These are phyloP conservation scores for Trissoscelio sp. DNA, from an alignment of 2,888 invertebrate species.

Conservation along the genomic window DNA sequence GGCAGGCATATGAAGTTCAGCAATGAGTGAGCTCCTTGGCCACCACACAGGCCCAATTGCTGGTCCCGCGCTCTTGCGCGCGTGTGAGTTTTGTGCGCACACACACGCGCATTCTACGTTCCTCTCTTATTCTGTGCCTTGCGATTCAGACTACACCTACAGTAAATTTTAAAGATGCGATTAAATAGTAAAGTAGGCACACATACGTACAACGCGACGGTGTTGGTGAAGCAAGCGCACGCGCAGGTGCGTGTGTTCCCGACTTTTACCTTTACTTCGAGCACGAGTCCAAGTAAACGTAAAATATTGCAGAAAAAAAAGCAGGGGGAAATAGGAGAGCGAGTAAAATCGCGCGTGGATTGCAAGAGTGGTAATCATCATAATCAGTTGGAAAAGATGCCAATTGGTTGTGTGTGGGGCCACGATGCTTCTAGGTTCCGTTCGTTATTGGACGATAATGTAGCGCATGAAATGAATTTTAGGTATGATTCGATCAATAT, in stretches of 20 bases:
- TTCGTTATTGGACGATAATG: constrained; percentile 35
- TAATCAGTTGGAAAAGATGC: too few relatives aligned
- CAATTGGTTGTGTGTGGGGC: constrained; percentile 5
- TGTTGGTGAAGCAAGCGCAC: constrained; percentile 67
- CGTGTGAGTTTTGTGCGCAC: too few relatives aligned
- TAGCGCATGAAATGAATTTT: constrained; percentile 38
- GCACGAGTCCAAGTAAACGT: constrained; percentile 19
- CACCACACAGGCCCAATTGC: too few relatives aligned
- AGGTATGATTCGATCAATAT: constrained; percentile 52
- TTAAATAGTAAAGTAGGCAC: constrained; percentile 62
- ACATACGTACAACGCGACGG: constrained; percentile 30
- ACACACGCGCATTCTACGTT: constrained; percentile 3
- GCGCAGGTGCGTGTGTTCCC: constrained; percentile 42
- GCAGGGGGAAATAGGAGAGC: neutral
- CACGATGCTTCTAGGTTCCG: constrained; percentile 10
- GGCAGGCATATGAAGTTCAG: too few relatives aligned
- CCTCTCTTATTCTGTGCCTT: constrained; percentile 36
- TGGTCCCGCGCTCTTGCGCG: too few relatives aligned
- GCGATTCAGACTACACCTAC: constrained; percentile 51
- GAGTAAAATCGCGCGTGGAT: neutral
- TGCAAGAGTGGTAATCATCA: neutral
- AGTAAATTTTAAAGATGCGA: constrained; percentile 63
- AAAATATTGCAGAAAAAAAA: constrained; percentile 3
- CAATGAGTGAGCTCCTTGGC: too few relatives aligned
- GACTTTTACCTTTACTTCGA: constrained; percentile 19